Percentiles rank a stretch among this genome's conserved stretches.
phyloP scores from a whole-genome alignment of 1,140 invertebrate genomes.

The Drosophila serrata region DNA sequence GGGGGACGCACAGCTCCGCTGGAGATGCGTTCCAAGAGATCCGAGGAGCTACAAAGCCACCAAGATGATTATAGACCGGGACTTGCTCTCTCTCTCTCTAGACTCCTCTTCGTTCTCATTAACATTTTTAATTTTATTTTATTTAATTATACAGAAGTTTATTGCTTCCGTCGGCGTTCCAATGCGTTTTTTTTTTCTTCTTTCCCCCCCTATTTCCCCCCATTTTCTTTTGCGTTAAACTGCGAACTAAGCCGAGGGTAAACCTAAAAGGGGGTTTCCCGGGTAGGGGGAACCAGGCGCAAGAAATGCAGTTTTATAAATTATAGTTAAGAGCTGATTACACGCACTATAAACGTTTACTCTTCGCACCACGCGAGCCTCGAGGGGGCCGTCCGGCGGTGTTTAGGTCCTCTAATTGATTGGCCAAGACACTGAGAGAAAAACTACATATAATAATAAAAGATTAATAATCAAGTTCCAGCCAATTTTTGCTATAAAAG shows the following conservation, averaged over 20 bases:
- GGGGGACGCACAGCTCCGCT: background rate
- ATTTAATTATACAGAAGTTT: constrained; percentile 84
- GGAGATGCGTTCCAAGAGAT: constrained; percentile 10
- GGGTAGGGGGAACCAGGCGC: constrained; percentile 1
- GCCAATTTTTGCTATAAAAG: too few species aligned
- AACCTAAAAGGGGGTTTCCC: background rate
- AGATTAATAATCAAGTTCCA: background rate
- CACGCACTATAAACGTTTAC: constrained; percentile 80
- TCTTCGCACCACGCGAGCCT: constrained; percentile 55
- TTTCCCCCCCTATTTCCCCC: constrained; percentile 10
- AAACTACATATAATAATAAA: background rate
- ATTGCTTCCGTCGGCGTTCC: constrained; percentile 71
- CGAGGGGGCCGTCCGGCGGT: constrained; percentile 25
- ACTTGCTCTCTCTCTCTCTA: background rate
- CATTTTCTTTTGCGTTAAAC: constrained; percentile 59
- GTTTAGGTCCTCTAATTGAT: constrained; percentile 67
- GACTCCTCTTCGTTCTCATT: constrained; percentile 46
- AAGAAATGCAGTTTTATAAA: constrained; percentile 67
- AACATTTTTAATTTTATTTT: constrained; percentile 84
- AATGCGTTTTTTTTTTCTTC: constrained; percentile 65
- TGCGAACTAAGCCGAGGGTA: constrained; percentile 61
- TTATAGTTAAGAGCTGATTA: constrained; percentile 83
- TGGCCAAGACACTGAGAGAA: constrained; percentile 45
- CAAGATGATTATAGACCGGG: constrained; percentile 37
- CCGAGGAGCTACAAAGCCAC: background rate